Conservation (phyloP, 1,140 invertebrate genomes). For the Scaptomyza pallida region DNA sequence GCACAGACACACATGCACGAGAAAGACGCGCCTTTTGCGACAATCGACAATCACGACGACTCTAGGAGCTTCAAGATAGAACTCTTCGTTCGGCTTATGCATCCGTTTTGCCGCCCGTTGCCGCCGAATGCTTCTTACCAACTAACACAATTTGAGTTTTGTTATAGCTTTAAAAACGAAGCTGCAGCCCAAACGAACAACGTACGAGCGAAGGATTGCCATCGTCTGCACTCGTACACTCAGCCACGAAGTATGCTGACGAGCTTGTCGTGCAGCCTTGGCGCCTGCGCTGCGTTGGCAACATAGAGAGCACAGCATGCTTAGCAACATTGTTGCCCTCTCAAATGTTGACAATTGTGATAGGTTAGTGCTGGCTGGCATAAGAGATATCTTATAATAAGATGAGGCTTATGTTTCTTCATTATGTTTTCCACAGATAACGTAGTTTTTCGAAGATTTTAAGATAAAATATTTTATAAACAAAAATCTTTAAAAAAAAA, state of each 20-base stretch:
- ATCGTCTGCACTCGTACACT: constrained; percentile 1
- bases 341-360: constrained; percentile 34
- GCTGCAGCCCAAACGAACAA: neutral
- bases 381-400: neutral
- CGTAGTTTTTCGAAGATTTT: too few species aligned
- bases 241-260: constrained; percentile 7
- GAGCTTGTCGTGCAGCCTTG: constrained; percentile 1
- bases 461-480: too few species aligned
- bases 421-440: neutral
- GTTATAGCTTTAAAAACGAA: constrained; percentile 73
- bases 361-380: constrained; percentile 16
- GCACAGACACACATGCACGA: neutral
- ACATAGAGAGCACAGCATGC: constrained; percentile 14
- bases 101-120: constrained; percentile 70
- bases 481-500: too few species aligned
- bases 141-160: constrained; percentile 77
- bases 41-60: constrained; percentile 1
- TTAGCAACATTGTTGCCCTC: constrained; percentile 33
- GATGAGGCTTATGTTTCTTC: neutral
- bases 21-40: constrained; percentile 14
- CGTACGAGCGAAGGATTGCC: neutral
- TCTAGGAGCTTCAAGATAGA: constrained; percentile 7
- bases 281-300: constrained; percentile 9
- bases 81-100: constrained; percentile 37
- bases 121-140: constrained; percentile 77